phyloP scores from a whole-genome alignment of 2,113 vertebrate genomes.

The Apistogramma diplotaenia region DNA sequence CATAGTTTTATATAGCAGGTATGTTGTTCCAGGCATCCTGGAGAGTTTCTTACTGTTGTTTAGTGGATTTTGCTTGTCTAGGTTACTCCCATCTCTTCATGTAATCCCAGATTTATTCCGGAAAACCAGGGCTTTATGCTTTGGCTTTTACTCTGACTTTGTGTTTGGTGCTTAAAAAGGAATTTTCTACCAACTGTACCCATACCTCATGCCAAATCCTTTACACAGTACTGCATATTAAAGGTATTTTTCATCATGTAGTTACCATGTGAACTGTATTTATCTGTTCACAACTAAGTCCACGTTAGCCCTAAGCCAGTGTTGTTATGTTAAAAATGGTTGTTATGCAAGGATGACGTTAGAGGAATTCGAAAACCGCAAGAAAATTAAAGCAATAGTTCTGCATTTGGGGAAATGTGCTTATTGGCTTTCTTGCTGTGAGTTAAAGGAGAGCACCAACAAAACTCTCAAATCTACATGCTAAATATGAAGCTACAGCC shows the following conservation, averaged over 20 bases:
- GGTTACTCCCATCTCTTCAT: background rate
- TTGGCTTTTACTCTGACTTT: background rate
- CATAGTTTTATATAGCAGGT: background rate
- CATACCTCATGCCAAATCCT: background rate
- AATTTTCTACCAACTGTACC: background rate
- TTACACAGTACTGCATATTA: background rate
- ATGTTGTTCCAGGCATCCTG: background rate
- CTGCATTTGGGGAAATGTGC: background rate
- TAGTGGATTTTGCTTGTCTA: too few relatives aligned
- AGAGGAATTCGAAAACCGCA: background rate
- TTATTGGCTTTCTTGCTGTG: background rate
- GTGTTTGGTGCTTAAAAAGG: background rate
- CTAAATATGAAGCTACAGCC: background rate
- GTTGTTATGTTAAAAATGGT: background rate
- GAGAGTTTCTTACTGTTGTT: background rate
- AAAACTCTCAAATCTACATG: background rate
- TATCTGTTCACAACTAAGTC: background rate
- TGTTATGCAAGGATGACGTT: background rate
- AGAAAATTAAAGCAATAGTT: background rate
- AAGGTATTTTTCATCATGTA: background rate
- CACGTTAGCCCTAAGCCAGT: background rate
- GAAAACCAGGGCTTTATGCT: background rate
- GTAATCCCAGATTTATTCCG: background rate
- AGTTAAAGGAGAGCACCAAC: background rate
- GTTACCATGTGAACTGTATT: background rate